Evolutionary conservation across 2,113 vertebrate genomes (phyloP).

Genomic region (Campylorhamphus procurvoides): DNA sequence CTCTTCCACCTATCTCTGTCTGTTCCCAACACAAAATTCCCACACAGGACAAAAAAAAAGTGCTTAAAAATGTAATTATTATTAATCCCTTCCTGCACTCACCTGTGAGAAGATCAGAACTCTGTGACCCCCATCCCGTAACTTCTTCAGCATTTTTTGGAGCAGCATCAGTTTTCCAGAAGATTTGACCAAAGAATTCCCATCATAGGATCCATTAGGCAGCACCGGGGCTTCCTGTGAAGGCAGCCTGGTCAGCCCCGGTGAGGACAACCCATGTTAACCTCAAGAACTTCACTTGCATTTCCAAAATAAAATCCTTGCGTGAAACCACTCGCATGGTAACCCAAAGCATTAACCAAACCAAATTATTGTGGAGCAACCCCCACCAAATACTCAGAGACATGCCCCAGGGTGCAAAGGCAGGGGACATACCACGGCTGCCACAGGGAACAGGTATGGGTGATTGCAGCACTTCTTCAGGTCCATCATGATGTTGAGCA

Average conservation of each 20-base stretch:
- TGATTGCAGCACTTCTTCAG: slow-evolving; percentile 99
- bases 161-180: slow-evolving; percentile 96
- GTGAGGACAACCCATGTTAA: rapidly evolving
- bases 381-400: background rate
- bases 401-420: rapidly evolving
- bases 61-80: background rate
- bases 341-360: background rate
- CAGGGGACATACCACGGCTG: slow-evolving; percentile 82
- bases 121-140: slow-evolving; percentile 92
- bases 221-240: slow-evolving; percentile 91
- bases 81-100: background rate
- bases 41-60: background rate
- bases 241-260: background rate
- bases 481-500: slow-evolving; percentile 99
- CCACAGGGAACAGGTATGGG: slow-evolving; percentile 95
- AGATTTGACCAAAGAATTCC: slow-evolving; percentile 92
- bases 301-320: background rate
- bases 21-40: background rate
- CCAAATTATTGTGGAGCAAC: background rate
- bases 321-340: rapidly evolving
- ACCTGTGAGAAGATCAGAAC: slow-evolving; percentile 99
- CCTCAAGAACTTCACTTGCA: background rate
- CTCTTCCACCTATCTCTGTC: background rate
- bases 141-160: slow-evolving; percentile 96
- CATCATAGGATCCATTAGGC: slow-evolving; percentile 96